Percentiles rank a stretch among this genome's conserved stretches.
Conservation (phyloP, 2,888 invertebrate species). For the Drosophila atripex region DNA sequence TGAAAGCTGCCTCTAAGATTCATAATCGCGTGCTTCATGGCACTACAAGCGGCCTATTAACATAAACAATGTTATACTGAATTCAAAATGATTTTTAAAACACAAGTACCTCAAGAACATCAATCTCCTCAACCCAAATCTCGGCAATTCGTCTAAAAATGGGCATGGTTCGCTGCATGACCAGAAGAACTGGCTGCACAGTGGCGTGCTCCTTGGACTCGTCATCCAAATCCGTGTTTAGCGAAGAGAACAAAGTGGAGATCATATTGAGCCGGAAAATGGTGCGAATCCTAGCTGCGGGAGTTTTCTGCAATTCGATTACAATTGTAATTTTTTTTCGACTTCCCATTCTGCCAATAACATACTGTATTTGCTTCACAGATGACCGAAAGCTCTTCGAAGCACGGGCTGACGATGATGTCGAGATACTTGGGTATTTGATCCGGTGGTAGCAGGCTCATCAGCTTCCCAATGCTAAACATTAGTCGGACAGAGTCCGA, state of each 20-base stretch:
- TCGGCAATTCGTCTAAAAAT: constrained; percentile 86
- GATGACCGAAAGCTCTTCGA: constrained; percentile 86
- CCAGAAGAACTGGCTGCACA: constrained; percentile 86
- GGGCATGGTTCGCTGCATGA: constrained; percentile 87
- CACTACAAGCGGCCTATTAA: constrained; percentile 90
- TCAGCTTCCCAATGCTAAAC: constrained; percentile 90
- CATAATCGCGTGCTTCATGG: constrained; percentile 89
- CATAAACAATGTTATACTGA: constrained; percentile 32
- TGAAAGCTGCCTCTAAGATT: constrained; percentile 89
- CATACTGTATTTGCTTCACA: constrained; percentile 85
- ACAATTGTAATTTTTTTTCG: neutral
- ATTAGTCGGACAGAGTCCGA: constrained; percentile 90
- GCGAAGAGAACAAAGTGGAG: constrained; percentile 87
- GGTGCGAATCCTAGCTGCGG: constrained; percentile 85
- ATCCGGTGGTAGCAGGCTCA: constrained; percentile 87
- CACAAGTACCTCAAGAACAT: constrained; percentile 86
- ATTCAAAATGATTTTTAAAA: neutral
- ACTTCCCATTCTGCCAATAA: constrained; percentile 1
- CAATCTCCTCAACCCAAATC: constrained; percentile 87
- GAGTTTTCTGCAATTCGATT: constrained; percentile 83
- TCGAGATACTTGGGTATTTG: constrained; percentile 89
- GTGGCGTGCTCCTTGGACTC: constrained; percentile 57
- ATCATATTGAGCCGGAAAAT: constrained; percentile 88
- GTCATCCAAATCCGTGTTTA: constrained; percentile 85
- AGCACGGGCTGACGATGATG: constrained; percentile 88